These are phyloP conservation scores for Gastrophryne carolinensis DNA, from an alignment of 2,797 vertebrate species.

Conservation along the genomic window DNA sequence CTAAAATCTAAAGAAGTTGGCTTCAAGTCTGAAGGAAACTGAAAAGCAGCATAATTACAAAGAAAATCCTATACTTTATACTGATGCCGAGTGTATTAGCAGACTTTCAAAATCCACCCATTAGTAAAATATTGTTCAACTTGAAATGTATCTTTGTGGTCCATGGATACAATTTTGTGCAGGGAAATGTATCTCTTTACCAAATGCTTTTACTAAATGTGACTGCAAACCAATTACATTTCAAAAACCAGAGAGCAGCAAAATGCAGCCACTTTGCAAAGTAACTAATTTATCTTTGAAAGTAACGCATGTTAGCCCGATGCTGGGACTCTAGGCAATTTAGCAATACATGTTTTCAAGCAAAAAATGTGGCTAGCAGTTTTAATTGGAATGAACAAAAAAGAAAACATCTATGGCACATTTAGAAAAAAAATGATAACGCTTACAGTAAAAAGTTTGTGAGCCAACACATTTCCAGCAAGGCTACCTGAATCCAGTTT, in stretches of 20 bases:
- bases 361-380: slow-evolving; percentile 33
- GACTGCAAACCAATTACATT: slow-evolving; percentile 54
- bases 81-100: slow-evolving; percentile 32
- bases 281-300: slow-evolving; percentile 52
- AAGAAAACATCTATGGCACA: slow-evolving; percentile 18
- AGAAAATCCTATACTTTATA: neutral
- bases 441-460: too few relatives aligned
- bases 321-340: slow-evolving; percentile 48
- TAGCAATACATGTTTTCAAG: slow-evolving; percentile 42
- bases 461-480: too few relatives aligned
- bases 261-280: slow-evolving; percentile 47
- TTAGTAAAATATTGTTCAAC: slow-evolving; percentile 39
- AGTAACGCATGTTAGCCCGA: slow-evolving; percentile 49
- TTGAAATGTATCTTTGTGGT: slow-evolving; percentile 27
- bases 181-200: slow-evolving; percentile 31
- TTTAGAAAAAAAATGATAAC: slow-evolving; percentile 32
- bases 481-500: too few relatives aligned
- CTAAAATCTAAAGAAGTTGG: slow-evolving; percentile 19
- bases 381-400: slow-evolving; percentile 46
- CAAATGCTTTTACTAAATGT: slow-evolving; percentile 49
- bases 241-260: slow-evolving; percentile 52
- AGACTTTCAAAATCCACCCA: slow-evolving; percentile 2
- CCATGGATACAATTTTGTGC: slow-evolving; percentile 19
- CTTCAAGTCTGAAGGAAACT: slow-evolving; percentile 10
- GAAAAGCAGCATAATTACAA: slow-evolving; percentile 2